Evolutionary conservation across 2,888 invertebrate genomes (phyloP).

Genomic region (Oegoconia quadripuncta): DNA sequence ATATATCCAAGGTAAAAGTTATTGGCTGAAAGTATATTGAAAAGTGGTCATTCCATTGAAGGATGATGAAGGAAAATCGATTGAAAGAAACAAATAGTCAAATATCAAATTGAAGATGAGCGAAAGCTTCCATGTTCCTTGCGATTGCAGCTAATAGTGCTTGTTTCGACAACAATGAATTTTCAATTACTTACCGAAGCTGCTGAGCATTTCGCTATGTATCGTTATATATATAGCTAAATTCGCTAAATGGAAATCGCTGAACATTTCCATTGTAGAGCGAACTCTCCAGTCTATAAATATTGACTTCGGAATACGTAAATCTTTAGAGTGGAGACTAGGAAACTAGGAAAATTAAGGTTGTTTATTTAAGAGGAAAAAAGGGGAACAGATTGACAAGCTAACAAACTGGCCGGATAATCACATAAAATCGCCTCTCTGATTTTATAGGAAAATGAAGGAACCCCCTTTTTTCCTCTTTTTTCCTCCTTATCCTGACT

Average conservation of each 20-base stretch:
- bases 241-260: constrained; percentile 20
- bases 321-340: constrained; percentile 7
- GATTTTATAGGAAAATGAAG: too few relatives aligned
- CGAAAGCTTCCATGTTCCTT: not conserved
- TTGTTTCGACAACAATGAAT: constrained; percentile 40
- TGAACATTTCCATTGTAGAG: constrained; percentile 10
- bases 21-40: too few relatives aligned
- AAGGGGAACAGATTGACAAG: too few relatives aligned
- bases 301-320: constrained; percentile 11
- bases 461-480: too few relatives aligned
- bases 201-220: constrained; percentile 6
- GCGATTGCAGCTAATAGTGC: constrained; percentile 3
- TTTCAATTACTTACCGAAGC: constrained; percentile 39
- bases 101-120: not conserved
- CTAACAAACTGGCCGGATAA: too few relatives aligned
- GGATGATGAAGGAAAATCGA: too few relatives aligned
- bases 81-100: not conserved
- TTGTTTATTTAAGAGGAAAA: not conserved
- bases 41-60: too few relatives aligned
- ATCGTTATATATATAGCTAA: constrained; percentile 18
- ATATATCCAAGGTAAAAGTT: too few relatives aligned
- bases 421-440: too few relatives aligned
- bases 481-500: too few relatives aligned
- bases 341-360: not conserved
- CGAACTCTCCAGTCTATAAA: constrained; percentile 10